phyloP scores from a whole-genome alignment of 2,797 vertebrate species.

The Scleropages formosus region DNA sequence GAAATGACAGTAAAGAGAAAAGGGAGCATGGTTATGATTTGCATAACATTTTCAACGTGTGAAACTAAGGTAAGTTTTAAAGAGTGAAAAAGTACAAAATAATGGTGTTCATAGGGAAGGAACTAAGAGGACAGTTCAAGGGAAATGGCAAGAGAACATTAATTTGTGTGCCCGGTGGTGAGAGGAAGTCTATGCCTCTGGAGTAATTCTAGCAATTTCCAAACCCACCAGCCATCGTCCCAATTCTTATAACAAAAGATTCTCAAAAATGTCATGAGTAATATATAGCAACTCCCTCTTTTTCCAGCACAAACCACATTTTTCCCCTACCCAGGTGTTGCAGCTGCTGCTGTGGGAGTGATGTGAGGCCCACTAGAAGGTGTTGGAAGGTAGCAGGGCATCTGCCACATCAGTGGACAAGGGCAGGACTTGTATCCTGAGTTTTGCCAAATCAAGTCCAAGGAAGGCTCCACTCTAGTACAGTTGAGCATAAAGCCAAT shows the following conservation, averaged over 20 bases:
- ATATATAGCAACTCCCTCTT: background rate
- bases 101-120: slow-evolving; percentile 11
- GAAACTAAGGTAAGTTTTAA: background rate
- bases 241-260: too few species aligned
- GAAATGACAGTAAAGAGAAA: background rate
- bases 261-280: too few species aligned
- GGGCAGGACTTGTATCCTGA: slow-evolving; percentile 36
- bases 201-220: too few species aligned
- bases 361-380: slow-evolving; percentile 14
- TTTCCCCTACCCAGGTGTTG: slow-evolving; percentile 24
- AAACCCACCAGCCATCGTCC: too few species aligned
- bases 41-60: background rate
- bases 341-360: background rate
- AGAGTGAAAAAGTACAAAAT: background rate
- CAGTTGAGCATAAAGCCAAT: too few species aligned
- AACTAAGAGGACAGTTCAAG: background rate
- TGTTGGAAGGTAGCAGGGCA: slow-evolving; percentile 33
- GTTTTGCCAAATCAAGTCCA: too few species aligned
- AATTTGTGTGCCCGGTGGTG: slow-evolving; percentile 26
- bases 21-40: background rate
- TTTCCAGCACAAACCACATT: slow-evolving; percentile 16
- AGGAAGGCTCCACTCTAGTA: too few species aligned
- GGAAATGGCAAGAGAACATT: background rate
- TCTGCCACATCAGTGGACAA: slow-evolving; percentile 1
- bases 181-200: slow-evolving; percentile 12